phyloP scores from a whole-genome alignment of 1,140 invertebrate species.

The Zophobas morio region DNA sequence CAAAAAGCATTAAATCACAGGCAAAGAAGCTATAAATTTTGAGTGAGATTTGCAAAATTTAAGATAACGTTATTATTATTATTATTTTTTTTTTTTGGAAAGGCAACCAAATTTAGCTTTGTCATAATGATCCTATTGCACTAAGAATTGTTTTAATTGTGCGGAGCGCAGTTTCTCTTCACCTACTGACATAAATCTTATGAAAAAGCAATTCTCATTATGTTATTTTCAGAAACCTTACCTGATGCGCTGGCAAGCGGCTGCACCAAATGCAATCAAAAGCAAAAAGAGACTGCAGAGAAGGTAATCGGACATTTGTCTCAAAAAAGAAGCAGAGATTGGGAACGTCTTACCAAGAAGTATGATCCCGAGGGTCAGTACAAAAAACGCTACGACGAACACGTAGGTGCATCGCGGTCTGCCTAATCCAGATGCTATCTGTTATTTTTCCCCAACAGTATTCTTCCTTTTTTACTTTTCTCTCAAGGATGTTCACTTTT shows the following conservation, averaged over 20 bases:
- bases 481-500: background rate
- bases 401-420: constrained; percentile 11
- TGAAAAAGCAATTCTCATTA: constrained; percentile 17
- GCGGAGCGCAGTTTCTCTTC: constrained; percentile 47
- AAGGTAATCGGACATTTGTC: constrained; percentile 67
- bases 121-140: no score
- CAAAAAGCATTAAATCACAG: no score
- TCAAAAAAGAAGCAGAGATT: constrained; percentile 65
- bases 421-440: constrained; percentile 13
- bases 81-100: no score
- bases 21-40: no score
- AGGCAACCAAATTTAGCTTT: no score
- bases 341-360: constrained; percentile 67
- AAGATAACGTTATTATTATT: no score
- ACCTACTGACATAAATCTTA: background rate
- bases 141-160: no score
- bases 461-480: background rate
- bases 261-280: constrained; percentile 69
- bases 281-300: constrained; percentile 67
- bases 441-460: background rate
- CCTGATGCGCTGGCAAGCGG: constrained; percentile 68
- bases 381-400: constrained; percentile 65
- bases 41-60: no score
- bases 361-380: constrained; percentile 69
- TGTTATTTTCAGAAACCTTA: constrained; percentile 67